Evolutionary conservation across 2,888 invertebrate species (phyloP).

Genomic region (Platerodrilus igneus): DNA sequence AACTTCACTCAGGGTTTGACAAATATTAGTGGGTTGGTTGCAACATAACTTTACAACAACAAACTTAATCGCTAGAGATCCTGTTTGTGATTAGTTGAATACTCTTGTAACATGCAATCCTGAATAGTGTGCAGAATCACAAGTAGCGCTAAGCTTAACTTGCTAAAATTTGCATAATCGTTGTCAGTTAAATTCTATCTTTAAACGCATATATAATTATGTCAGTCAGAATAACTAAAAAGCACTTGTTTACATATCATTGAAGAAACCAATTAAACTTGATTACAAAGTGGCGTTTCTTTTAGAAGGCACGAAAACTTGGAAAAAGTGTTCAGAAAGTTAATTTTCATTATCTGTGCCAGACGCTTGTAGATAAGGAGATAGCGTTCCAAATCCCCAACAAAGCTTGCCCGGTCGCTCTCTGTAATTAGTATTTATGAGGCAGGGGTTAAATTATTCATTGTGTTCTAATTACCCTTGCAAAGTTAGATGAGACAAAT

Average conservation of each 20-base stretch:
- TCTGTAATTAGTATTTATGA: conserved; percentile 42
- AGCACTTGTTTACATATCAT: too few relatives aligned
- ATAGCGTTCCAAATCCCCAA: conserved; percentile 19
- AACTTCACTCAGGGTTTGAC: conserved; percentile 19
- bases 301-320: conserved; percentile 18
- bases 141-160: conserved; percentile 6
- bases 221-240: too few relatives aligned
- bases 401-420: conserved; percentile 20
- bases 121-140: conserved; percentile 7
- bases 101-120: conserved; percentile 16
- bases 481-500: conserved; percentile 34
- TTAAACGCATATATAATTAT: too few relatives aligned
- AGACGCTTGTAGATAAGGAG: conserved; percentile 25
- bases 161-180: too few relatives aligned
- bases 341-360: conserved; percentile 11
- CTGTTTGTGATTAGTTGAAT: conserved; percentile 17
- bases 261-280: too few relatives aligned
- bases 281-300: too few relatives aligned
- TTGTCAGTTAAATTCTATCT: too few relatives aligned
- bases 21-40: conserved; percentile 20
- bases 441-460: conserved; percentile 41
- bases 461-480: conserved; percentile 42
- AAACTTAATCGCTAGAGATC: conserved; percentile 16
- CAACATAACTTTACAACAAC: conserved; percentile 18
- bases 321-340: conserved; percentile 6